Evolutionary conservation across 2,797 vertebrate species (phyloP), one percentile per base, ranked within the genome.

Genomic region (Amniataba percoides): DNA sequence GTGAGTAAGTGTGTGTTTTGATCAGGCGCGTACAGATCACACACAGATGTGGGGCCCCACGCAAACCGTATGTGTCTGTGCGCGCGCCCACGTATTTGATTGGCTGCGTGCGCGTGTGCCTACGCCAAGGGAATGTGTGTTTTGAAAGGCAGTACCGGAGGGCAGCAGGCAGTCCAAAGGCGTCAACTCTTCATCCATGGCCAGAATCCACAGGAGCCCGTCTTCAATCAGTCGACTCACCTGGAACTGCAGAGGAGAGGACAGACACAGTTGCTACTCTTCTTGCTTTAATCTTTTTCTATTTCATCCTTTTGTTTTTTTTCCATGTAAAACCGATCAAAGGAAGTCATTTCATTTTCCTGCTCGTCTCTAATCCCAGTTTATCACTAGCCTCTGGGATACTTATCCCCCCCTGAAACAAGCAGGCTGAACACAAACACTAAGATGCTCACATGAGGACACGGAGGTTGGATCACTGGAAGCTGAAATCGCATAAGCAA

Each of bases 141-240:
- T 69, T 31, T 80, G 65, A 86, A 61, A 80, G 59, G 39, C 19
- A 55, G 53, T 92, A 96, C 95, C 94, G 92, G 91, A 90, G 48
- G 93, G 91, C 71, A 95, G 87, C 77, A 96, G 89, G 82, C 94
- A 96, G 87, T 95, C 94, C 86, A 96, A 84, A 72, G 91, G 94
- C 25, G 87, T 83, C 74, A 95, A 89, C 85, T 90, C 91, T 81
- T 92, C 88, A 81, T 91, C 91, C 95, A 95, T 96, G 83, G 72
- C 68, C 18, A 58, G n/a, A 31, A 60, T 81, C 27, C 71, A 73
- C 79, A 67, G 79, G 51, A 81, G 60, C 46, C 31, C 0, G 48
- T 87, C 69, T 85, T 88, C 77, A 87, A 61, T 76, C 81, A 77
- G 65, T 40, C 5, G 9, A 71, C 42, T 83, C 69, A 83, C 74